These are phyloP conservation scores for Grammomys dolichurus DNA, from an alignment of 2,113 vertebrate species.

Conservation along the genomic window DNA sequence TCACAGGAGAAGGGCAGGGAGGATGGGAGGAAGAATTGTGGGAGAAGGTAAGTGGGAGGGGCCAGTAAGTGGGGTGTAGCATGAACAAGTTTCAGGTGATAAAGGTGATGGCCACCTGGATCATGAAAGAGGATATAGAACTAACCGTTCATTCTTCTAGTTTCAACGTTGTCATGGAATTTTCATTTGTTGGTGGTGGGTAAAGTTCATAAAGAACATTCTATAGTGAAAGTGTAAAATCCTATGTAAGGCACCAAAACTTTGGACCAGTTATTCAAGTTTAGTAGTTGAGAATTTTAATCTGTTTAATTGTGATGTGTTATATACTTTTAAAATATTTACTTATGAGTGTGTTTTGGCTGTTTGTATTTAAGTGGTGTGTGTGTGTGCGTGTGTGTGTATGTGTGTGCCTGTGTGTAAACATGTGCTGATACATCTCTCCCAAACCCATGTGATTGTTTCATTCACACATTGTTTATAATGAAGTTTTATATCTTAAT, in stretches of 20 bases:
- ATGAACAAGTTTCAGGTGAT: too few species aligned
- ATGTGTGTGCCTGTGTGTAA: background rate
- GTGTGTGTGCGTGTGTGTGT: background rate
- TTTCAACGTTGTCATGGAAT: background rate
- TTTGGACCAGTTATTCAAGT: background rate
- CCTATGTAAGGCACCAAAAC: background rate
- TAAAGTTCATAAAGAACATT: background rate
- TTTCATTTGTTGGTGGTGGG: background rate
- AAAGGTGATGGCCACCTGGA: background rate
- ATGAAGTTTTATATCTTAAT: background rate
- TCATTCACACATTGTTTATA: background rate
- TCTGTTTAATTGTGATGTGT: background rate
- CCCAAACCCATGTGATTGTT: background rate
- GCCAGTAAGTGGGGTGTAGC: too few species aligned
- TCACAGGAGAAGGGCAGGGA: too few species aligned
- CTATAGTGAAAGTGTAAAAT: background rate
- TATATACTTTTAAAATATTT: background rate
- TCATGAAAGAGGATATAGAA: background rate
- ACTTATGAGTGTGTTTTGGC: background rate
- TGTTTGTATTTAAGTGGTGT: background rate
- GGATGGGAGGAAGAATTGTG: too few species aligned
- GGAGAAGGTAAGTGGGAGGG: too few species aligned
- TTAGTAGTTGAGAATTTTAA: background rate
- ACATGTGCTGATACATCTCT: background rate
- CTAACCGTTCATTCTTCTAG: background rate